These are phyloP conservation scores for Hemiscyllium ocellatum DNA, from an alignment of 2,113 vertebrate genomes.

Conservation along the genomic window DNA sequence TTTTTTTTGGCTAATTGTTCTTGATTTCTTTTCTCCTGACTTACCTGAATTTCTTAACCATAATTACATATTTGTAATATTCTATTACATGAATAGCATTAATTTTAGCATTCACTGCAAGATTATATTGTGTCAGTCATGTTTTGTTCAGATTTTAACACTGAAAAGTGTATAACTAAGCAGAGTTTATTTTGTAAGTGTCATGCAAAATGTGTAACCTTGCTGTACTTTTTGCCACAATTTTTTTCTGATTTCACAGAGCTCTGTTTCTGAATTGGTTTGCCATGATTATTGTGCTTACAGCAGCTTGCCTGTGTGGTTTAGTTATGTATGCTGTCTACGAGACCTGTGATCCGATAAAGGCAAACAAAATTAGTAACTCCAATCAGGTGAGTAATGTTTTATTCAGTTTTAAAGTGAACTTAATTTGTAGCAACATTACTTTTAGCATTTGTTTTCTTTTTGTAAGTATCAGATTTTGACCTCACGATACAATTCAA, in stretches of 20 bases:
- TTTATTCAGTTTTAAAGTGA: not conserved
- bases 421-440: not conserved
- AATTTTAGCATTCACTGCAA: not conserved
- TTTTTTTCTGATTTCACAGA: slow-evolving; percentile 10
- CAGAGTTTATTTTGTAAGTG: not conserved
- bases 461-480: not conserved
- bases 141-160: not conserved
- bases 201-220: not conserved
- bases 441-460: not conserved
- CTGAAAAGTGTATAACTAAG: not conserved
- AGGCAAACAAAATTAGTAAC: not conserved
- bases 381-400: slow-evolving; percentile 12
- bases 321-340: slow-evolving; percentile 24
- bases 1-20: not conserved
- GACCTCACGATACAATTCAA: not conserved
- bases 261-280: slow-evolving; percentile 26
- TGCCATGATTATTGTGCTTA: not conserved
- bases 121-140: not conserved
- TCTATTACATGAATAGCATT: not conserved
- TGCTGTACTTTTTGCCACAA: not conserved
- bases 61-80: too few relatives aligned
- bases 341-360: slow-evolving; percentile 14
- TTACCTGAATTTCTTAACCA: not conserved
- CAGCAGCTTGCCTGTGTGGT: slow-evolving; percentile 23
- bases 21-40: not conserved